A percentile compares a stretch with the other conserved stretches of the same genome.
phyloP scores from a whole-genome alignment of 35 echinoderm and acorn worm genomes.

The Heliocidaris erythrogramma region DNA sequence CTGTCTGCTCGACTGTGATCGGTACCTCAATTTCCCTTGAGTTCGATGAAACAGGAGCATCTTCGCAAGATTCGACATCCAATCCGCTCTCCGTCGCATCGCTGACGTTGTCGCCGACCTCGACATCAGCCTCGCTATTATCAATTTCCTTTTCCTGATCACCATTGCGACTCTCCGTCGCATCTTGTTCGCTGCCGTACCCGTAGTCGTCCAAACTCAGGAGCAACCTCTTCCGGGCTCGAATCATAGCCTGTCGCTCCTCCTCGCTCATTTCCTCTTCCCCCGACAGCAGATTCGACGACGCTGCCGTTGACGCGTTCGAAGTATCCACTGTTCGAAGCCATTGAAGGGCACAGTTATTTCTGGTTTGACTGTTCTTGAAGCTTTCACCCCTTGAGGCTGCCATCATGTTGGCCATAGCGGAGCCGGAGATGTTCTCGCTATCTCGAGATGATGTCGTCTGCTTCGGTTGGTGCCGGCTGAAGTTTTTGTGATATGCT shows the following conservation, averaged over 20 bases:
- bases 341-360: slow-evolving; percentile 3
- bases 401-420: slow-evolving; percentile 39
- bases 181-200: slow-evolving; percentile 15
- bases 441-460: slow-evolving; percentile 21
- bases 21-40: not conserved
- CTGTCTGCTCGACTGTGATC: not conserved
- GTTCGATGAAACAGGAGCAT: not conserved
- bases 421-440: not conserved
- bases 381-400: slow-evolving; percentile 3
- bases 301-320: not conserved
- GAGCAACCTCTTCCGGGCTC: not conserved
- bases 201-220: slow-evolving; percentile 39
- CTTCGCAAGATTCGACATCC: not conserved
- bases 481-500: not conserved
- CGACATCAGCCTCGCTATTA: not conserved
- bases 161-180: not conserved
- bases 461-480: not conserved
- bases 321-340: not conserved
- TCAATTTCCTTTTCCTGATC: not conserved
- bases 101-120: not conserved
- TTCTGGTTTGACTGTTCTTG: not conserved
- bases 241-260: not conserved
- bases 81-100: not conserved
- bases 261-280: slow-evolving; percentile 25
- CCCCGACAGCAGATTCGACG: not conserved